Conservation (phyloP, 1,140 invertebrate genomes). For the Glossosoma conforme region DNA sequence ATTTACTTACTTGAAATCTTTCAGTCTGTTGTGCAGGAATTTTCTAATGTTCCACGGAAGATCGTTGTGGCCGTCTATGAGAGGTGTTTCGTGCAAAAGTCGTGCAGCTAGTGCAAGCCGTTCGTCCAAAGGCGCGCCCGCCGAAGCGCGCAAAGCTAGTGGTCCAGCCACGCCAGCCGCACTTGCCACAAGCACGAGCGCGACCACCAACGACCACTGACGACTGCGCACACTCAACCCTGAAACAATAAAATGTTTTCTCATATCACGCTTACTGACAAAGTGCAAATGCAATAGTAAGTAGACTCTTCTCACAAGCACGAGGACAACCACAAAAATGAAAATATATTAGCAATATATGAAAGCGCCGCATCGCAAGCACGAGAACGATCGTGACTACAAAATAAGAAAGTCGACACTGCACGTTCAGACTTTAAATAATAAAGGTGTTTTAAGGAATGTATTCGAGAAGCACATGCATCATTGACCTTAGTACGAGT, state of each 20-base stretch:
- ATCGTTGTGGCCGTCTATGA: conserved; percentile 82
- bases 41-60: conserved; percentile 85
- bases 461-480: too few species aligned
- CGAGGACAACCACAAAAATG: too few species aligned
- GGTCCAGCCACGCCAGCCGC: conserved; percentile 63
- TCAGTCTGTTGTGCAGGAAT: conserved; percentile 80
- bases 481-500: too few species aligned
- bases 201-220: conserved; percentile 62
- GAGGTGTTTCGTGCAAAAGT: conserved; percentile 58
- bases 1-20: conserved; percentile 63
- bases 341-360: too few species aligned
- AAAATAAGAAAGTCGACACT: too few species aligned
- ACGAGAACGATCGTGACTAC: too few species aligned
- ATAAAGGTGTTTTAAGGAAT: too few species aligned
- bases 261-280: too few species aligned
- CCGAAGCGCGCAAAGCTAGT: conserved; percentile 58
- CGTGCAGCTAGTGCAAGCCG: conserved; percentile 57
- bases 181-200: conserved; percentile 58
- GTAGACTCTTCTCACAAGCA: too few species aligned
- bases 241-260: conserved; percentile 22
- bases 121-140: conserved; percentile 60
- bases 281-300: too few species aligned
- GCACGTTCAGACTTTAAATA: too few species aligned
- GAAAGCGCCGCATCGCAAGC: too few species aligned
- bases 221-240: conserved; percentile 32